A percentile compares a stretch with the other conserved stretches of the same genome.
Evolutionary conservation across 2,888 invertebrate genomes (phyloP).

Genomic region (Danaus chrysippus): DNA sequence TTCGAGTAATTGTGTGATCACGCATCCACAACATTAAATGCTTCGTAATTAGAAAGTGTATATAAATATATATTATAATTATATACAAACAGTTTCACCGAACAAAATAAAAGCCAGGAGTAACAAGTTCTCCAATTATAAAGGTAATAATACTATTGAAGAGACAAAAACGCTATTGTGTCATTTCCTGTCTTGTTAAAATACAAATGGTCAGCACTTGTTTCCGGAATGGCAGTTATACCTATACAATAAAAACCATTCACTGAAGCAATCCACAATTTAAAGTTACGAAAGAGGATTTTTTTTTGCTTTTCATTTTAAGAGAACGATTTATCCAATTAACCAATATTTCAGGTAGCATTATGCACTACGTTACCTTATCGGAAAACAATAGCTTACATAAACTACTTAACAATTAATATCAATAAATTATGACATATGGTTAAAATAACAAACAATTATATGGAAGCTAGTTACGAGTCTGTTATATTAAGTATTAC

Average conservation of each 20-base stretch:
- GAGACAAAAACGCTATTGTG: constrained; percentile 10
- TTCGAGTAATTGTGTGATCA: constrained; percentile 17
- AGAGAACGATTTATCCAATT: no score
- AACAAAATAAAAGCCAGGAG: constrained; percentile 9
- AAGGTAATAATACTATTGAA: neutral
- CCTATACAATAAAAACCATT: constrained; percentile 4
- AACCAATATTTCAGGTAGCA: no score
- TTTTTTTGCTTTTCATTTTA: no score
- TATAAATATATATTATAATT: constrained; percentile 2
- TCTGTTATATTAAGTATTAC: no score
- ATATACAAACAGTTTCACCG: constrained; percentile 2
- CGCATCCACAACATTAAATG: constrained; percentile 16
- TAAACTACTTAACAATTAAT: no score
- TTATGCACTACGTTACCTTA: no score
- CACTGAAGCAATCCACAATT: constrained; percentile 2
- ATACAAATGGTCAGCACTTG: constrained; percentile 14
- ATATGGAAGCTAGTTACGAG: no score
- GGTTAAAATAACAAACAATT: no score
- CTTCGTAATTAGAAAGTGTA: constrained; percentile 22
- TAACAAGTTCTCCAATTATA: neutral
- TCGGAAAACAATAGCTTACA: no score
- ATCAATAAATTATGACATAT: no score
- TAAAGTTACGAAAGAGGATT: neutral
- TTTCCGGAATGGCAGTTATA: constrained; percentile 16
- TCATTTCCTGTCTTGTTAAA: constrained; percentile 18